A percentile compares a stretch with the other conserved stretches of the same genome.
Evolutionary conservation across 2,888 invertebrate species (phyloP).

Genomic region (Bursaphelenchus okinawaensis): DNA sequence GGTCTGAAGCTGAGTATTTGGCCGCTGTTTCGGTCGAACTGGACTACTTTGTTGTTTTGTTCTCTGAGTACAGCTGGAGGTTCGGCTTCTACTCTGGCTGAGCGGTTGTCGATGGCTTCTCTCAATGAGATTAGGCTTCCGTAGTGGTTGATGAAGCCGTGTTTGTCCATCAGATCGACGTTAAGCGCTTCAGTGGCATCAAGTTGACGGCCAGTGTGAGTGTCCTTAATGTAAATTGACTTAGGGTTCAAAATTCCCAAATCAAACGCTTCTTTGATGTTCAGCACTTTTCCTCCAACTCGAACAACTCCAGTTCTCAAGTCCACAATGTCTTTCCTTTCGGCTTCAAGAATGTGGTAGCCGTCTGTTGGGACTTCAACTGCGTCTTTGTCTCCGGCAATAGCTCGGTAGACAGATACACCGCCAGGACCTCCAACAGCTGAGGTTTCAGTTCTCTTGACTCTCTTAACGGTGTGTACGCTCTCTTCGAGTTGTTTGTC

Average conservation of each 20-base stretch:
- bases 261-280: conserved; percentile 71
- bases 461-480: conserved; percentile 57
- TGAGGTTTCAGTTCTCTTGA: conserved; percentile 54
- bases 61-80: conserved; percentile 37
- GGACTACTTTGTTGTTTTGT: conserved; percentile 52
- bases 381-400: conserved; percentile 56
- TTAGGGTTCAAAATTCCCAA: conserved; percentile 69
- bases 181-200: conserved; percentile 79
- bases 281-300: conserved; percentile 75
- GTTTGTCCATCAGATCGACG: conserved; percentile 64
- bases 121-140: conserved; percentile 39
- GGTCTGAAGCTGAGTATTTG: conserved; percentile 56
- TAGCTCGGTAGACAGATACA: conserved; percentile 54
- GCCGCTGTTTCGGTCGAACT: conserved; percentile 51
- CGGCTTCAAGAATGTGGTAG: conserved; percentile 77
- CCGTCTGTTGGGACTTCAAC: conserved; percentile 76
- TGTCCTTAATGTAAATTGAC: conserved; percentile 75
- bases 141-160: conserved; percentile 42
- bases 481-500: conserved; percentile 56
- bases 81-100: conserved; percentile 49
- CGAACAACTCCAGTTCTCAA: conserved; percentile 76
- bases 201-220: conserved; percentile 72
- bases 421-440: conserved; percentile 48
- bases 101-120: conserved; percentile 49
- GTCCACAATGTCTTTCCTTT: conserved; percentile 75